These are phyloP conservation scores for Ochropacha duplaris DNA, from an alignment of 2,888 invertebrate species.

Conservation along the genomic window DNA sequence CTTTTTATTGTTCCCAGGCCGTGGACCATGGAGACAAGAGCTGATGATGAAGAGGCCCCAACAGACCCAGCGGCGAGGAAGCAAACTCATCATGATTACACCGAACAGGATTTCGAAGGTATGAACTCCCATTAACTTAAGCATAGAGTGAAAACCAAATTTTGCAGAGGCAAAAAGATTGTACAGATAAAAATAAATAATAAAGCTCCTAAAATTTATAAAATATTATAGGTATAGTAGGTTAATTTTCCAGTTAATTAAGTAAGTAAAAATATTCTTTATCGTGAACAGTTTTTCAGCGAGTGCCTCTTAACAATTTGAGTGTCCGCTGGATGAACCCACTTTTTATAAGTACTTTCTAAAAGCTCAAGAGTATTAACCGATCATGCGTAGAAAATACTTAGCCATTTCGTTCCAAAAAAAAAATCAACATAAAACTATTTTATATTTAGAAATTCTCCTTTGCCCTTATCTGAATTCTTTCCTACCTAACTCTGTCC, in stretches of 20 bases:
- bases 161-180: neutral
- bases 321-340: neutral
- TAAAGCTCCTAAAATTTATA: too few species aligned
- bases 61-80: conserved; percentile 93
- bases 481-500: neutral
- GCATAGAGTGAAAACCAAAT: neutral
- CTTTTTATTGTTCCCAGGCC: conserved; percentile 44
- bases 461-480: neutral
- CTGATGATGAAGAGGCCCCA: conserved; percentile 89
- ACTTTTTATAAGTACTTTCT: neutral
- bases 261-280: neutral
- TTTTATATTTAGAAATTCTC: neutral
- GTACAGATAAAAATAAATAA: too few species aligned
- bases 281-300: neutral
- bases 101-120: conserved; percentile 96
- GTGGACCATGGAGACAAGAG: conserved; percentile 70
- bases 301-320: neutral
- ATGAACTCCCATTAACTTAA: conserved; percentile 17
- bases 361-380: neutral
- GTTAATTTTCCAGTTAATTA: neutral
- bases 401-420: neutral
- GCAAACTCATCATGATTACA: conserved; percentile 89
- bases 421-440: neutral
- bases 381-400: neutral
- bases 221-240: too few species aligned